Conservation (phyloP, 2,797 vertebrate genomes). For the Characodon lateralis region DNA sequence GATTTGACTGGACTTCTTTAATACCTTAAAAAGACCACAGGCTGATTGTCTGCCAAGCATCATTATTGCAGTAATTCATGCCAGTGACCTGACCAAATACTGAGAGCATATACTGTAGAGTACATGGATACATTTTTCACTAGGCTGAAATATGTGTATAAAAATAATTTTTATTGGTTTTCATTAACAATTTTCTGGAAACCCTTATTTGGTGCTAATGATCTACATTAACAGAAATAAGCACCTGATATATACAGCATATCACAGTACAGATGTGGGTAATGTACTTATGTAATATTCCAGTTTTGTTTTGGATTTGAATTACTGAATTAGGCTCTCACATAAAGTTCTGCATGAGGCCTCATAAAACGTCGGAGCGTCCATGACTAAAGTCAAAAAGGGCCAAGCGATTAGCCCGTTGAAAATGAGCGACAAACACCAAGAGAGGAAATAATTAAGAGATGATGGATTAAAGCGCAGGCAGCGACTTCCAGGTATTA, state of each 20-base stretch:
- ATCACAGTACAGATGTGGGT: too few relatives aligned
- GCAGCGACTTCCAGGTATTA: conserved; percentile 59
- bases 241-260: too few relatives aligned
- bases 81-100: not conserved
- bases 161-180: not conserved
- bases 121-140: not conserved
- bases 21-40: not conserved
- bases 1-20: not conserved
- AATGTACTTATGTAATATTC: not conserved
- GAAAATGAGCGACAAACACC: not conserved
- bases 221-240: not conserved
- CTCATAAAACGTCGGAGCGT: not conserved
- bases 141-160: not conserved
- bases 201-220: not conserved
- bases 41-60: too few relatives aligned
- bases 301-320: not conserved
- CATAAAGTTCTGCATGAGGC: not conserved
- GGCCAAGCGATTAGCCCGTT: not conserved
- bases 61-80: too few relatives aligned
- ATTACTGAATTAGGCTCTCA: not conserved
- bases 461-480: conserved; percentile 38
- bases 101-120: not conserved
- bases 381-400: not conserved
- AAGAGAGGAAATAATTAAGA: conserved; percentile 2
- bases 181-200: not conserved